Conservation (phyloP, 2,797 vertebrate genomes). For the Enteromius afrohamiltoni region DNA sequence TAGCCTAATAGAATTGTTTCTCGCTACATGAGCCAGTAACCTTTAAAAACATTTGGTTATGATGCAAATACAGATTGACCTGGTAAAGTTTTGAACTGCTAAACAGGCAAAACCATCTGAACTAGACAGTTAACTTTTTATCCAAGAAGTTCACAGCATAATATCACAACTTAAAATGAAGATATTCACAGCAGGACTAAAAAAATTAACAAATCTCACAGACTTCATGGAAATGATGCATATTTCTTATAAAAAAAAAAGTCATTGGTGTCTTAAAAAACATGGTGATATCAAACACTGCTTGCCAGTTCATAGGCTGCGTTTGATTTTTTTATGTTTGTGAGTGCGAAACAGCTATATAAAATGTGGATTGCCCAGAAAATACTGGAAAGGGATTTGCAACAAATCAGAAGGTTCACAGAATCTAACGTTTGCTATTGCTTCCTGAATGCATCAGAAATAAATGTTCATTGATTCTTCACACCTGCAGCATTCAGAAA, state of each 20-base stretch:
- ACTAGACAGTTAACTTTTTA: background rate
- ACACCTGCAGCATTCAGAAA: slow-evolving; percentile 26
- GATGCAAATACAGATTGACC: background rate
- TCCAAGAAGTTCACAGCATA: too few species aligned
- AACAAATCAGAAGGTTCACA: slow-evolving; percentile 7
- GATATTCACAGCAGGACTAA: background rate
- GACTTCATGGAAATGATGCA: background rate
- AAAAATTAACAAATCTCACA: background rate
- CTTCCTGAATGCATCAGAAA: background rate
- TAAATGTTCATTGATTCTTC: background rate
- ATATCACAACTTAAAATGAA: background rate
- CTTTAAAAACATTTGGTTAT: background rate
- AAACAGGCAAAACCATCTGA: background rate
- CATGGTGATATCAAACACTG: background rate
- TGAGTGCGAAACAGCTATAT: background rate
- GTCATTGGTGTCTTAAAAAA: background rate
- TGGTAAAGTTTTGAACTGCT: background rate
- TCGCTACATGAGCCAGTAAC: background rate
- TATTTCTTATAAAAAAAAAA: background rate
- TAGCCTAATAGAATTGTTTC: background rate
- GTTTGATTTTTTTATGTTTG: background rate
- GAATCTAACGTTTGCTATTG: background rate
- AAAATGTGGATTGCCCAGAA: slow-evolving; percentile 7
- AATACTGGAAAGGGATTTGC: background rate
- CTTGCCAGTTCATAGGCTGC: background rate